A percentile compares a stretch with the other conserved stretches of the same genome.
Conservation (phyloP, 2,888 invertebrate genomes). For the Sceliomorpha sp. region DNA sequence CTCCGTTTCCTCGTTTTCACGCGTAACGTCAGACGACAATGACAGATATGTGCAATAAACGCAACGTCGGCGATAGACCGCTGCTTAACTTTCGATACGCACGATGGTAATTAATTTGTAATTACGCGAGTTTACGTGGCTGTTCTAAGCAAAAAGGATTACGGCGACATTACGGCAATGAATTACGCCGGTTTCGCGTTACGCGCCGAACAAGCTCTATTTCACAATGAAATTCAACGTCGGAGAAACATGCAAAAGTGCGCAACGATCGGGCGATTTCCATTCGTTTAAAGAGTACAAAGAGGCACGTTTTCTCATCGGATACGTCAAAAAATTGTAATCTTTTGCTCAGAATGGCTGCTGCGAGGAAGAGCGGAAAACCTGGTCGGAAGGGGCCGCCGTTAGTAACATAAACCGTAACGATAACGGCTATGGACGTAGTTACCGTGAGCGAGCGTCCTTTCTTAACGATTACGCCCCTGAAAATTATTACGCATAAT, state of each 20-base stretch:
- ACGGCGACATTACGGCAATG: slow-evolving; percentile 53
- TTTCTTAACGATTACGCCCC: slow-evolving; percentile 80
- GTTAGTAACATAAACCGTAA: slow-evolving; percentile 79
- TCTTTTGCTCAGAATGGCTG: slow-evolving; percentile 52
- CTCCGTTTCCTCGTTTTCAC: no score
- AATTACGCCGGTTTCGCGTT: slow-evolving; percentile 13
- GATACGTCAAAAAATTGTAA: slow-evolving; percentile 59
- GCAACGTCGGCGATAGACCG: no score
- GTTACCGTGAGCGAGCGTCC: slow-evolving; percentile 75
- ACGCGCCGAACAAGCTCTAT: slow-evolving; percentile 37
- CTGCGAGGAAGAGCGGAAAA: slow-evolving; percentile 55
- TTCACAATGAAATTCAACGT: slow-evolving; percentile 54
- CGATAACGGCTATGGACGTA: slow-evolving; percentile 80
- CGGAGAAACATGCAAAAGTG: slow-evolving; percentile 49
- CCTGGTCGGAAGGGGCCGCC: slow-evolving; percentile 60
- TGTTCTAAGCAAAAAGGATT: slow-evolving; percentile 23
- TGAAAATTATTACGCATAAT: slow-evolving; percentile 79
- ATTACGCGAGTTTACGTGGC: slow-evolving; percentile 26
- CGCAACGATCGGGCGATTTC: slow-evolving; percentile 57
- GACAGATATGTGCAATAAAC: no score
- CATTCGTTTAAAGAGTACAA: slow-evolving; percentile 57
- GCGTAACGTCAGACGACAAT: no score
- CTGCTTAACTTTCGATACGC: no score
- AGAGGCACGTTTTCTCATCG: slow-evolving; percentile 56
- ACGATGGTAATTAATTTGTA: slow-evolving; percentile 36